Base-by-base conservation (phyloP, 37 sponge, comb jelly and placozoan species). In the Theonella swinhoei region DNA sequence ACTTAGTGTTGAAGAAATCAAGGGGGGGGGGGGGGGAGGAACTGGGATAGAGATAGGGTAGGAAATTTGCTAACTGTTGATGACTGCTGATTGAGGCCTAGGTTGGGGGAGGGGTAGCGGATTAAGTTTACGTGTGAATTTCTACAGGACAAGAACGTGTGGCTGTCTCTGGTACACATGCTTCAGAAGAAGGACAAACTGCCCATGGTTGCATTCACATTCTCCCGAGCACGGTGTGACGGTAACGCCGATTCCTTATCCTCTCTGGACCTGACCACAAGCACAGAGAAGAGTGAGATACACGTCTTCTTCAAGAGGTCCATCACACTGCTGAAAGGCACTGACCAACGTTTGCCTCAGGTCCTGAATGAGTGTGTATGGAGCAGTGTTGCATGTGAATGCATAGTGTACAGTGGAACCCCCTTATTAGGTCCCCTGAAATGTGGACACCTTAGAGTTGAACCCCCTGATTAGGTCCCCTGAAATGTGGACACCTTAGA, bases 191-290 rank as follows among this genome's bases (percentile, higher is more conserved):
- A 85, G 38, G 89, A 95, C 60, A 91, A 89, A 20, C 82, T 99
- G 0, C 99, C 99, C 3, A 88, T 92, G 58, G 94, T 99, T 23
- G 93, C 87, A n/a, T 99, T 99, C 78, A 95, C 95, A n/a, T 87
- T 99, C 59, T 95, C 96, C 11, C 87, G 92, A 3, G 89, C 90
- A 39, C 80, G 96, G 34, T 97, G 98, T 42, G 86, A 97, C 75
- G 92, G 86, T 32, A 87, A 92, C 64, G 96, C 96, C 4, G 86
- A 89, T 42, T 76, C 87, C 41, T 82, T 99, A 26, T 71, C 79
- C 62, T 85, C 82, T 32, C 70, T 91, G n/a, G 94, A 97, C 71
- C 82, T 95, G 28, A 95, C 97, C 34, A 91, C 74, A 23, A 37
- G 63, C 40, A 70, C 67, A 3, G 97, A 99, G 77, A 99, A 97